Conservation (phyloP, 2,797 vertebrate species). For the Pipistrellus pipistrellus region DNA sequence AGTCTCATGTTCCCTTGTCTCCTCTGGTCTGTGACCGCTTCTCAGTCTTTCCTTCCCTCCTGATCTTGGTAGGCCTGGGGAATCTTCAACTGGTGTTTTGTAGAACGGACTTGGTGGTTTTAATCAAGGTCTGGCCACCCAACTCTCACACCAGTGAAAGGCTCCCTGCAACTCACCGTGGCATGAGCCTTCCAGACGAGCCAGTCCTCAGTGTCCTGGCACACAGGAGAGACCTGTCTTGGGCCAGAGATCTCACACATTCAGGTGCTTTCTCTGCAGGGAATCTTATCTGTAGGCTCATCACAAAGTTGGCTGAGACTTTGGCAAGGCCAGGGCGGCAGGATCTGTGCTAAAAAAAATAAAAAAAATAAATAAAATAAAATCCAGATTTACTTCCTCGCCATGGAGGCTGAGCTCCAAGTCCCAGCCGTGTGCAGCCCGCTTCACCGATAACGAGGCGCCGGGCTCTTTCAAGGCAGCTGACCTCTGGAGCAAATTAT, state of each 20-base stretch:
- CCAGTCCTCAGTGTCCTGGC: background rate
- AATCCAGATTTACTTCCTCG: background rate
- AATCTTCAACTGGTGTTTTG: background rate
- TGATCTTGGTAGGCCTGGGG: background rate
- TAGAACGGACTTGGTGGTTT: background rate
- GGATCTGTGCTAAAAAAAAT: background rate
- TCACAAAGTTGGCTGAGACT: background rate
- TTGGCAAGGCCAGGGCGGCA: background rate
- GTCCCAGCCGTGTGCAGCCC: background rate
- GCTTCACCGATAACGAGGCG: slow-evolving; percentile 69
- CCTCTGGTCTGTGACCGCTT: background rate
- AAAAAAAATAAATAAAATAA: background rate
- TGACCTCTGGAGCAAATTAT: slow-evolving; percentile 84
- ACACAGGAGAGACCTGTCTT: background rate
- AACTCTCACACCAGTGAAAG: background rate
- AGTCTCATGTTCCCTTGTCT: background rate
- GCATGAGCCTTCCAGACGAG: background rate
- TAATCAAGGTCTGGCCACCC: background rate
- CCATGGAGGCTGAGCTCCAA: slow-evolving; percentile 46
- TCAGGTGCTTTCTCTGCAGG: background rate
- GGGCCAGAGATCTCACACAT: background rate
- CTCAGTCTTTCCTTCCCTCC: background rate
- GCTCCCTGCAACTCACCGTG: background rate
- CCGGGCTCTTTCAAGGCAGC: slow-evolving; percentile 74
- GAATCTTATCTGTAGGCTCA: background rate